Evolutionary conservation across 2,797 vertebrate genomes (phyloP), one percentile per base, ranked within the genome.

Genomic region (Enteromius anoplus): DNA sequence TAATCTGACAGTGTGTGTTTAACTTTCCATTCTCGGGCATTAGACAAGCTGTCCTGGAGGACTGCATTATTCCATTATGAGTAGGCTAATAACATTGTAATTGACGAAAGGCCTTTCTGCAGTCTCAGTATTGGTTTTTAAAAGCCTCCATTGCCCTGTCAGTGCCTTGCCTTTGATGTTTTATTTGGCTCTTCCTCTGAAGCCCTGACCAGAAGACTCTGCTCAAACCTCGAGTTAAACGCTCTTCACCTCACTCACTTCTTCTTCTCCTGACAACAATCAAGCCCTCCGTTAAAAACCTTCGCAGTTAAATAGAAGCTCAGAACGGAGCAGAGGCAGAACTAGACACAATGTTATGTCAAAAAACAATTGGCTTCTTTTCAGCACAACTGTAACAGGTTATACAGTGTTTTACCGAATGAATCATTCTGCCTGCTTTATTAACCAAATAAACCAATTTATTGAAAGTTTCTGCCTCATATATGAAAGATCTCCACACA

Each of bases 51-150:
- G 88, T 91, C 84, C 88, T 87, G 62, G 76, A 86, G 72, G 88
- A 92, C 92, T 89, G 82, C 87, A 92, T 93, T 92, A 93, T 93
- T 93, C 91, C 87, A 92, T 92, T 92, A 92, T 88, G 88, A 92
- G 92, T 89, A 88, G 87, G 80, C 89, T 93, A 93, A 93, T 91
- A 88, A 85, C 87, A 88, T 85, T 91, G 89, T 91, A 91, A 93
- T 92, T 91, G 93, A 92, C 84, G 86, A 88, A 93, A 91, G 91
- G 89, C 91, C 91, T 91, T 88, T 90, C 87, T 80, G 87, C 88
- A 88, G 90, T 85, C 89, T 80, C 84, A 85, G 89, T 91, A 92
- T 92, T 90, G 91, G 89, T 90, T 91, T 90, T 89, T 85, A 93
- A 91, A 93, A 92, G 91, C 90, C 66, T 90, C 88, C 65, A 81